These are phyloP conservation scores for Morus bassanus DNA, from an alignment of 2,797 vertebrate species.

Conservation along the genomic window DNA sequence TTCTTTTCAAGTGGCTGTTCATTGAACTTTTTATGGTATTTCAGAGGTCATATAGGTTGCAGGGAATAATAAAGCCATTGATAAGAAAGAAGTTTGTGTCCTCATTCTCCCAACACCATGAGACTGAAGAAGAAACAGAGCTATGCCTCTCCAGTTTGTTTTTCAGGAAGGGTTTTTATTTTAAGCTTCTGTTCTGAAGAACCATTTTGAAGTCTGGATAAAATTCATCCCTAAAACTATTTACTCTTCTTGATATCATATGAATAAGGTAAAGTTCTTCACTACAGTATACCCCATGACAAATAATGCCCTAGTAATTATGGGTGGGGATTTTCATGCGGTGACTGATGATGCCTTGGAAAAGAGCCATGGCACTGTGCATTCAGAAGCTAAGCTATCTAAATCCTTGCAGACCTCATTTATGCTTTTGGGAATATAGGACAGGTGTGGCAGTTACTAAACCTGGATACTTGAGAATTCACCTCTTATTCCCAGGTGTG, in stretches of 20 bases:
- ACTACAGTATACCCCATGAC: constrained; percentile 8
- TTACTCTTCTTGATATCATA: constrained; percentile 42
- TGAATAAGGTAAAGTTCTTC: constrained; percentile 23
- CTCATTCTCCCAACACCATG: not conserved
- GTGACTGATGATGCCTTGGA: constrained; percentile 54
- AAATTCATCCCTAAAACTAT: constrained; percentile 42
- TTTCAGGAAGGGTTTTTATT: constrained; percentile 3
- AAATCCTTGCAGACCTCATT: constrained; percentile 60
- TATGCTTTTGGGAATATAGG: constrained; percentile 66
- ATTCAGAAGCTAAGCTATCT: constrained; percentile 59
- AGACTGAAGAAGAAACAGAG: not conserved
- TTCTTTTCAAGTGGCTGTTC: not conserved
- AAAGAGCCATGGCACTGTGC: constrained; percentile 8
- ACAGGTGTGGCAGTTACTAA: constrained; percentile 69
- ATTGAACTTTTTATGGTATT: not conserved
- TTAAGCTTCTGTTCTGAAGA: constrained; percentile 18
- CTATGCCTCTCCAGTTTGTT: not conserved
- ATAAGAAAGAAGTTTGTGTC: constrained; percentile 37
- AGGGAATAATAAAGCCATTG: constrained; percentile 11
- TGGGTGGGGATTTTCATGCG: constrained; percentile 59
- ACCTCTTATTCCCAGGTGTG: constrained; percentile 53
- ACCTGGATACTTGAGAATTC: constrained; percentile 51
- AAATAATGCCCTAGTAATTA: constrained; percentile 41
- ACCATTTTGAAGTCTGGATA: constrained; percentile 6
- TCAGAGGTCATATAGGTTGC: not conserved